phyloP scores from a whole-genome alignment of 2,888 invertebrate genomes.

The Volucella zonaria region DNA sequence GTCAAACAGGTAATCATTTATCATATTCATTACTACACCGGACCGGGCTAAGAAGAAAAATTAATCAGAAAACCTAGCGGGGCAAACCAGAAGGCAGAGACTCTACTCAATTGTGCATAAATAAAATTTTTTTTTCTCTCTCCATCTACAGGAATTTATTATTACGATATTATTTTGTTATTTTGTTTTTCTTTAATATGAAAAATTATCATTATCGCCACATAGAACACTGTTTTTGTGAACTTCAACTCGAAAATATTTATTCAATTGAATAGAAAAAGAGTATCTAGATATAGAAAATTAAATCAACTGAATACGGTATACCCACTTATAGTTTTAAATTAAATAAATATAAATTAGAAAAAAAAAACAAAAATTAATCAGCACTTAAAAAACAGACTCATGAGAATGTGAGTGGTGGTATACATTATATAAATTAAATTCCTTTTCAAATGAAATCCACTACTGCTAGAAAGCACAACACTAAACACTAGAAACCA shows the following conservation, averaged over 20 bases:
- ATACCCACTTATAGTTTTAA: constrained; percentile 11
- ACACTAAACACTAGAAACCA: background rate
- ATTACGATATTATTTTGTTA: constrained; percentile 4
- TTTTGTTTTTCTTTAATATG: constrained; percentile 26
- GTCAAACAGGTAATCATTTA: constrained; percentile 71
- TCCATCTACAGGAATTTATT: constrained; percentile 4
- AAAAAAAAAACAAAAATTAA: constrained; percentile 20
- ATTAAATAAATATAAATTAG: constrained; percentile 19
- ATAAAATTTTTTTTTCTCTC: constrained; percentile 19
- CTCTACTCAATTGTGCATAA: constrained; percentile 47
- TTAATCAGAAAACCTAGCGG: constrained; percentile 46
- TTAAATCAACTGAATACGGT: constrained; percentile 40
- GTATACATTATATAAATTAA: constrained; percentile 1
- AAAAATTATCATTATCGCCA: constrained; percentile 24
- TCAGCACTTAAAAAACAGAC: constrained; percentile 49
- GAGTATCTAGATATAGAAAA: constrained; percentile 39
- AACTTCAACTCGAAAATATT: constrained; percentile 48
- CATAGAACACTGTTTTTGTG: constrained; percentile 41
- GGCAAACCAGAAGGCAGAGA: constrained; percentile 29
- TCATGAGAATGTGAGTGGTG: constrained; percentile 33
- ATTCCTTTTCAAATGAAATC: background rate
- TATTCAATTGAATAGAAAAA: constrained; percentile 55
- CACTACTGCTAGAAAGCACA: constrained; percentile 12
- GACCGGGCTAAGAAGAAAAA: constrained; percentile 39
- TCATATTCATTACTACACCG: constrained; percentile 61